Base-by-base conservation (phyloP, 2,797 vertebrate species). In the Melanotaenia trifasciata region DNA sequence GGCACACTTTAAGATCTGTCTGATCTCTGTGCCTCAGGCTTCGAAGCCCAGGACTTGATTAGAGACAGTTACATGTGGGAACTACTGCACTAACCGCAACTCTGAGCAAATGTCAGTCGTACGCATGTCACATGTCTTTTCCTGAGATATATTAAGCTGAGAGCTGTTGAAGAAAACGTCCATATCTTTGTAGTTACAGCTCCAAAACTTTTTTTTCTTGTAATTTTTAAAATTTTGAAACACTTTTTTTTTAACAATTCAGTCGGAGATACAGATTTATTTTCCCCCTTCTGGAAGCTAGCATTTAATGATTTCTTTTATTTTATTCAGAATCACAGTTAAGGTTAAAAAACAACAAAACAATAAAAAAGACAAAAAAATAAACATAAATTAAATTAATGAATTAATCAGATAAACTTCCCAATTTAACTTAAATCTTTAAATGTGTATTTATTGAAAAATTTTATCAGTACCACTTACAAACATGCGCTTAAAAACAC, bases 1-100 rank as follows among this genome's bases (percentile, higher is more conserved):
- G 93, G 91, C 93, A 93, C 93, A 92, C 93, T 95, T 93, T 92
- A 89, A 95, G 95, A 94, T 94, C 94, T 94, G 94, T 94, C 94
- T 94, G 93, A 95, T 93, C 92, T 94, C 91, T 91, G 87, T 74
- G 93, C 94, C 96, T 93, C 83, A 87, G 94, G 94, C 93, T 65
- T 80, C 72, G 75, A 87, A 86, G 90, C 91, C 81, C 84, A 65
- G 89, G 91, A 90, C 94, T 93, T 95, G 94, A 95, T 95, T 95
- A 95, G 93, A 93, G 92, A 91, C 94, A 91, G 94, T 93, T 94
- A 93, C 93, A 94, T 92, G 92, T 94, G 93, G 94, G 93, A 95
- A 92, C 93, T 87, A 89, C 92, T 90, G 92, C 82, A 81, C 90
- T 90, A 94, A 95, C 94, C 94, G 75, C 94, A 95, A 90, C 87